Percentiles rank a stretch among this genome's conserved stretches.
phyloP scores from a whole-genome alignment of 2,888 invertebrate genomes.

The Nymphalis urticae region DNA sequence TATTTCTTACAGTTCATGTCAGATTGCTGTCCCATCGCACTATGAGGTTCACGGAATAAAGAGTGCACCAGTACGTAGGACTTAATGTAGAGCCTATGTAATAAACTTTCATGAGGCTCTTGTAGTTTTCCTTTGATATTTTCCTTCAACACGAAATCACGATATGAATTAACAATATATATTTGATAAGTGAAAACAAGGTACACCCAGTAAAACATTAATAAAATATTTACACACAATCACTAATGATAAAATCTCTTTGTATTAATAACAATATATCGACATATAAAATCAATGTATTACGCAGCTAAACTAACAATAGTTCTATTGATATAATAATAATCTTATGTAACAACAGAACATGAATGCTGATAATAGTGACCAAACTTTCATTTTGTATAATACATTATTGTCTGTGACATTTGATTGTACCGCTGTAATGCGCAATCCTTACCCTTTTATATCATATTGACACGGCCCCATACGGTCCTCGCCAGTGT shows the following conservation, averaged over 20 bases:
- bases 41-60: too few relatives aligned
- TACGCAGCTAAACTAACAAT: slow-evolving; percentile 5
- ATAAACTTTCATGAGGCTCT: too few relatives aligned
- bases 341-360: neutral
- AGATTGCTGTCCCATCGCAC: too few relatives aligned
- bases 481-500: neutral
- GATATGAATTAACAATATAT: too few relatives aligned
- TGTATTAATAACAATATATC: neutral
- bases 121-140: too few relatives aligned
- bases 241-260: neutral
- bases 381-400: slow-evolving; percentile 4
- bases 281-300: neutral
- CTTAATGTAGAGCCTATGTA: too few relatives aligned
- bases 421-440: neutral
- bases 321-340: neutral
- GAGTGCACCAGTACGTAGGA: too few relatives aligned
- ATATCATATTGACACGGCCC: neutral
- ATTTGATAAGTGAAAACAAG: too few relatives aligned
- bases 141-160: too few relatives aligned
- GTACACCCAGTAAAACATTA: too few relatives aligned
- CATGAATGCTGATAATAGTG: slow-evolving; percentile 4
- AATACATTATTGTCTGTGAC: slow-evolving; percentile 9
- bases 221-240: too few relatives aligned
- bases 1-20: too few relatives aligned
- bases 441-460: slow-evolving; percentile 1